Conservation (phyloP, 2,888 invertebrate species). For the Chaetogeoica ovagalla region DNA sequence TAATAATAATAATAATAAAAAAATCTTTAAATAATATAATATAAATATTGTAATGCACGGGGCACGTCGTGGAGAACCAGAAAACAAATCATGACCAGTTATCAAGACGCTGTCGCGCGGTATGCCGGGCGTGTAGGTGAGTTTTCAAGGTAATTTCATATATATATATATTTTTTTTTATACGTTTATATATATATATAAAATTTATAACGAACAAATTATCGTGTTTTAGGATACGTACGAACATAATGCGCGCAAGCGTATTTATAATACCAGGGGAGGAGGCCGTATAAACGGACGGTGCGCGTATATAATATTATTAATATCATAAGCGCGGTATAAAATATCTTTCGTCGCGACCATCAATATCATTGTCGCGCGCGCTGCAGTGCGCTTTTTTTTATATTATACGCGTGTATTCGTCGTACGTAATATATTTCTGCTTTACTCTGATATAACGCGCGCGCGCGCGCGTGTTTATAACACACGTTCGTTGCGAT, state of each 20-base stretch:
- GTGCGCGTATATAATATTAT: too few species aligned
- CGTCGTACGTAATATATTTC: background rate
- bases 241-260: background rate
- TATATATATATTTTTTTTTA: background rate
- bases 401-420: background rate
- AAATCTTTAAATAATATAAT: too few species aligned
- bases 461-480: too few species aligned
- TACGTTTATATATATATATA: background rate
- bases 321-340: background rate
- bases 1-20: too few species aligned
- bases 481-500: too few species aligned
- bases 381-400: background rate
- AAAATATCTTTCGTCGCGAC: constrained; percentile 28
- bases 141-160: constrained; percentile 8
- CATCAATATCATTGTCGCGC: background rate
- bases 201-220: constrained; percentile 19
- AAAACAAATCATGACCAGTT: constrained; percentile 43
- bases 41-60: background rate
- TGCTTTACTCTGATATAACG: background rate
- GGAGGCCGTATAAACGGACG: background rate
- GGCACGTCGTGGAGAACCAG: background rate
- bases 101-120: too few species aligned
- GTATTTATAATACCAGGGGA: too few species aligned
- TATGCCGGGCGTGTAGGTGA: background rate
- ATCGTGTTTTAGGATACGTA: constrained; percentile 16